Evolutionary conservation across 2,888 invertebrate genomes (phyloP).

Genomic region (Lepidocyrtinus sp.): DNA sequence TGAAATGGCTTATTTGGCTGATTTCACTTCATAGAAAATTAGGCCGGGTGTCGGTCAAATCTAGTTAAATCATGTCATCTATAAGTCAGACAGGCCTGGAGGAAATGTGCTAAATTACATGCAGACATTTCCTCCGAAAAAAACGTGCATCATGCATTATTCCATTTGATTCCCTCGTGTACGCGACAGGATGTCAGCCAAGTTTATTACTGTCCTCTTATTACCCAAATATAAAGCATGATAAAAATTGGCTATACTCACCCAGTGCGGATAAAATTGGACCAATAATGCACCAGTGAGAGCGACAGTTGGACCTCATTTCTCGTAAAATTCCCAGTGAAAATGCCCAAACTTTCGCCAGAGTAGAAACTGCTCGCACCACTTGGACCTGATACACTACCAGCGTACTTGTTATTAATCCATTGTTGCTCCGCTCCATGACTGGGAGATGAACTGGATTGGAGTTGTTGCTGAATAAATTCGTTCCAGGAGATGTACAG

Average conservation of each 20-base stretch:
- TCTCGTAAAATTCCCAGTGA: constrained; percentile 90
- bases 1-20: too few species aligned
- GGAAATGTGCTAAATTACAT: not conserved
- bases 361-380: not conserved
- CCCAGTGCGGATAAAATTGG: constrained; percentile 94
- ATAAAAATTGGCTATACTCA: too few species aligned
- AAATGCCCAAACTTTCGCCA: constrained; percentile 78
- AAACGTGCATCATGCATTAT: not conserved
- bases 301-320: constrained; percentile 89
- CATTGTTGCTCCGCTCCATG: constrained; percentile 1
- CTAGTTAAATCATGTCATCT: too few species aligned
- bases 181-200: not conserved
- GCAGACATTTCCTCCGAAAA: not conserved
- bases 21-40: too few species aligned
- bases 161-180: not conserved
- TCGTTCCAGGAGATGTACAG: constrained; percentile 59
- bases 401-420: constrained; percentile 14
- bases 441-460: not conserved
- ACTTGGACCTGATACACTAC: constrained; percentile 11
- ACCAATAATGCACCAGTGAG: constrained; percentile 92
- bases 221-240: not conserved
- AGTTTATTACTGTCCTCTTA: not conserved
- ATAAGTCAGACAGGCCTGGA: too few species aligned
- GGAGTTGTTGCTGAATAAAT: constrained; percentile 18
- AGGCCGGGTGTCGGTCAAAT: too few species aligned